Evolutionary conservation across 92 coral and sea anemone genomes (phyloP).

Genomic region (Epizoanthus rinbou): DNA sequence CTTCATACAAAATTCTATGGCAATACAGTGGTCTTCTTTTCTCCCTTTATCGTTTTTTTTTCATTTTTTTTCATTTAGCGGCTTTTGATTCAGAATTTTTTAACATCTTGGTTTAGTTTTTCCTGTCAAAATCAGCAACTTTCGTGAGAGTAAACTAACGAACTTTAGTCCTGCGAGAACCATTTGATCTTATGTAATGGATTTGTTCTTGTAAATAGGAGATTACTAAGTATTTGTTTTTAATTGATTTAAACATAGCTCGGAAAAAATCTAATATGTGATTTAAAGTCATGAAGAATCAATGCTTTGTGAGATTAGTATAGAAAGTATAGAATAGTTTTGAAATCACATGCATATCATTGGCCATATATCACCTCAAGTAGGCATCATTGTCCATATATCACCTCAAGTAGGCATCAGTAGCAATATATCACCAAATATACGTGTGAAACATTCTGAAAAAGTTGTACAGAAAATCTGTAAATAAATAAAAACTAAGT

Average conservation of each 20-base stretch:
- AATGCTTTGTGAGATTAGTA: background rate
- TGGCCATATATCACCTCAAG: background rate
- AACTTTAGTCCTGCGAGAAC: background rate
- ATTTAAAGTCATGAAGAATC: background rate
- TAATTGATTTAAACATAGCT: background rate
- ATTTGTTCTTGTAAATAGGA: background rate
- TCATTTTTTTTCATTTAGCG: no score
- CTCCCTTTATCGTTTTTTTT: no score
- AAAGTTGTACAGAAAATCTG: constrained; percentile 19
- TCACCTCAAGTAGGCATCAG: background rate
- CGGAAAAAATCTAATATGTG: background rate
- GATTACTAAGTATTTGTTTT: background rate
- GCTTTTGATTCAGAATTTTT: no score
- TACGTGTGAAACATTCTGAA: background rate
- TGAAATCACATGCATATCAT: background rate
- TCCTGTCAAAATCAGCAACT: no score
- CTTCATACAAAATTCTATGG: no score
- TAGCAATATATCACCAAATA: background rate
- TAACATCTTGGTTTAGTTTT: no score
- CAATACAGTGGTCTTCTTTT: no score
- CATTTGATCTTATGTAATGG: no score
- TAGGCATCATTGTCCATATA: background rate
- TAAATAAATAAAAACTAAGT: constrained; percentile 3
- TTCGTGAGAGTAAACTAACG: background rate
- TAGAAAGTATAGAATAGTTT: background rate